A percentile compares a stretch with the other conserved stretches of the same genome.
Conservation (phyloP, 2,888 invertebrate genomes). For the Piscicola geometra region DNA sequence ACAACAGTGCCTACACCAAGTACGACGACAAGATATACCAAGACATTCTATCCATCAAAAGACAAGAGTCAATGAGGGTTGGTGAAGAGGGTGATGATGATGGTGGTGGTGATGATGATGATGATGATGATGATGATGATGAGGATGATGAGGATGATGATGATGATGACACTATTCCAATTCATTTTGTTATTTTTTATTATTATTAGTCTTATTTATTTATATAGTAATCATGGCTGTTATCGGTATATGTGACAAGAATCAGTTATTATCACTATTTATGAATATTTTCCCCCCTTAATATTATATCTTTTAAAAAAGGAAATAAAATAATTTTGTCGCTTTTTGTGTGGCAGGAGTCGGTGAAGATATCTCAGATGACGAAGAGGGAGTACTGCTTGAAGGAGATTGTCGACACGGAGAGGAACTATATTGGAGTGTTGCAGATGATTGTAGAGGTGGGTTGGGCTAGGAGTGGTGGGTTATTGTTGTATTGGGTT, state of each 20-base stretch:
- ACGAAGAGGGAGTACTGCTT: constrained; percentile 83
- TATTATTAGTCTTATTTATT: too few relatives aligned
- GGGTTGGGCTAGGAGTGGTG: constrained; percentile 31
- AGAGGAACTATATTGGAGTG: constrained; percentile 87
- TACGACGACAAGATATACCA: constrained; percentile 43
- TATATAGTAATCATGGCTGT: too few relatives aligned
- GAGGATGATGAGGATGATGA: background rate
- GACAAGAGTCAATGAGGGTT: constrained; percentile 33
- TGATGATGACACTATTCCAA: background rate
- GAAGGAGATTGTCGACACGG: constrained; percentile 86
- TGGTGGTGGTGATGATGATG: background rate
- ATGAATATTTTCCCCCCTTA: too few relatives aligned
- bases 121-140: background rate
- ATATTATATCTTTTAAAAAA: too few relatives aligned
- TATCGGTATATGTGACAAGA: too few relatives aligned
- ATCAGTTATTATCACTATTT: too few relatives aligned
- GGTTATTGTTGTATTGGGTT: background rate
- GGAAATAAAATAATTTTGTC: too few relatives aligned
- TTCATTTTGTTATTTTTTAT: too few relatives aligned
- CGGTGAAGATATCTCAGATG: constrained; percentile 24
- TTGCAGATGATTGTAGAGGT: constrained; percentile 65
- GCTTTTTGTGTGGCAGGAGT: background rate
- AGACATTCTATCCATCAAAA: constrained; percentile 42
- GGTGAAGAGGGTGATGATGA: background rate
- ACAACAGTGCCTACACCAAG: constrained; percentile 36